Percentiles rank a stretch among this genome's conserved stretches.
phyloP scores from a whole-genome alignment of 2,113 vertebrate species.

The Carassius auratus region DNA sequence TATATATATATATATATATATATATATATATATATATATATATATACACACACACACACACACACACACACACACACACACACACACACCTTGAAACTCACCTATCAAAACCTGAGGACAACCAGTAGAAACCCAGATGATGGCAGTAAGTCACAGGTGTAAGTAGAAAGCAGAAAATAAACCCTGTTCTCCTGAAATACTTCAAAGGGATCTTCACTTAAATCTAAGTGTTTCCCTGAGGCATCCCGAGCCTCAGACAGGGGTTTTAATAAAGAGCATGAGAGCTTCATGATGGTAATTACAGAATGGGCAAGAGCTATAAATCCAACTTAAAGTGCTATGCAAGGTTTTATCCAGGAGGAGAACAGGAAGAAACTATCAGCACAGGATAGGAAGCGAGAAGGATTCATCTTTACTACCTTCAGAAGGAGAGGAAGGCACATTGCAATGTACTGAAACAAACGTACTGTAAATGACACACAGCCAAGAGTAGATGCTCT shows the following conservation, averaged over 20 bases:
- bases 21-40: no score
- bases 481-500: not conserved
- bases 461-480: not conserved
- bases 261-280: conserved; percentile 58
- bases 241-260: conserved; percentile 47
- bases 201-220: conserved; percentile 45
- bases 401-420: conserved; percentile 12
- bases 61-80: no score
- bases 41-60: no score
- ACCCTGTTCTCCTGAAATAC: conserved; percentile 38
- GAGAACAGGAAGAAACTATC: conserved; percentile 44
- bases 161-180: conserved; percentile 51
- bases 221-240: conserved; percentile 52
- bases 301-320: conserved; percentile 56
- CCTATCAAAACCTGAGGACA: conserved; percentile 17
- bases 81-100: not conserved
- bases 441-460: not conserved
- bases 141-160: conserved; percentile 39
- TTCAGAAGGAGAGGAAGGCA: not conserved
- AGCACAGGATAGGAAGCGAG: conserved; percentile 28
- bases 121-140: conserved; percentile 17
- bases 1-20: no score
- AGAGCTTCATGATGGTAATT: conserved; percentile 69
- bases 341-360: conserved; percentile 51
- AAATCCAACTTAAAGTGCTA: conserved; percentile 50